A percentile compares a stretch with the other conserved stretches of the same genome.
Evolutionary conservation across 2,113 vertebrate genomes (phyloP).

Genomic region (Jacana jacana): DNA sequence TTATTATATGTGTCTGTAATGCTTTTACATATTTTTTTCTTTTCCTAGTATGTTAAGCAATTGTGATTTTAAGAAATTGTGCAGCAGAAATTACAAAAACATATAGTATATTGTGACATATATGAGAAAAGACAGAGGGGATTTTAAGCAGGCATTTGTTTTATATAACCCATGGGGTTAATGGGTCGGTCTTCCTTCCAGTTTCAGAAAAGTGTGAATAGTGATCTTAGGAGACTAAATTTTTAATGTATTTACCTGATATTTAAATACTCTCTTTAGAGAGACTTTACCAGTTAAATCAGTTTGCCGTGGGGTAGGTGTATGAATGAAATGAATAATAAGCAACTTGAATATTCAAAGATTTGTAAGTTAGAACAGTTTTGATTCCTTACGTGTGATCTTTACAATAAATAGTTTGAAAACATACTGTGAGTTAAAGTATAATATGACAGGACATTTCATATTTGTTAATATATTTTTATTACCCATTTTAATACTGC

Average conservation of each 20-base stretch:
- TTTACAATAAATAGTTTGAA: neutral
- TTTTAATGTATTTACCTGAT: neutral
- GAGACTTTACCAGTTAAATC: neutral
- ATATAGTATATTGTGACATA: neutral
- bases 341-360: neutral
- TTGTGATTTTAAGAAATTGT: neutral
- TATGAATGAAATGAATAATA: neutral
- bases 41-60: neutral
- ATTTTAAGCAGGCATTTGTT: neutral
- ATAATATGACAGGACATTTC: neutral
- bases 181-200: neutral
- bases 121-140: neutral
- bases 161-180: neutral
- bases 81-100: neutral
- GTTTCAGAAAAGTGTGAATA: neutral
- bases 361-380: neutral
- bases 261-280: neutral
- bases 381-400: neutral
- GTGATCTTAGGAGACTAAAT: neutral
- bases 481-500: neutral
- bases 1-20: neutral
- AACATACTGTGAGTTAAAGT: neutral
- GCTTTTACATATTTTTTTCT: neutral
- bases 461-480: neutral
- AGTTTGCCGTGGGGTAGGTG: neutral